A percentile compares a stretch with the other conserved stretches of the same genome.
phyloP scores from a whole-genome alignment of 2,113 vertebrate genomes.

The Sinocyclocheilus anshuiensis region DNA sequence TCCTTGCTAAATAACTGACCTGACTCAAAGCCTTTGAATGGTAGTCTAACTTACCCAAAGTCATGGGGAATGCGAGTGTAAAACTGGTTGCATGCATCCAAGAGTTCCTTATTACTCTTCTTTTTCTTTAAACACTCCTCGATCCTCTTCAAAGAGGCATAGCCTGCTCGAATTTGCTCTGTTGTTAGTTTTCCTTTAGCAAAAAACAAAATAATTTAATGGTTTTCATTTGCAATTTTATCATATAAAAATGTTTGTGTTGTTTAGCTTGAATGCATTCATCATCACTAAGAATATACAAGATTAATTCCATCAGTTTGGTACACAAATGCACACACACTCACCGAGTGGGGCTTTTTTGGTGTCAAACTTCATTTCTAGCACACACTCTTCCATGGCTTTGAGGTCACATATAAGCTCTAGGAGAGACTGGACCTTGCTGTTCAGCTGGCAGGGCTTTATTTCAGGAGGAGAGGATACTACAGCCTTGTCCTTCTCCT shows the following conservation, averaged over 20 bases:
- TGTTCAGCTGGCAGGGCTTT: slow-evolving; percentile 74
- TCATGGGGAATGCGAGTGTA: slow-evolving; percentile 92
- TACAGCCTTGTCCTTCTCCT: slow-evolving; percentile 53
- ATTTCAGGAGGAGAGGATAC: slow-evolving; percentile 52
- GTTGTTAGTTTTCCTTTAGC: slow-evolving; percentile 84
- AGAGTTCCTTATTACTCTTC: slow-evolving; percentile 66
- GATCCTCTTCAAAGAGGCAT: slow-evolving; percentile 81
- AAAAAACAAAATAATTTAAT: not conserved
- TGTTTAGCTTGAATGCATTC: not conserved
- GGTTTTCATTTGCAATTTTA: not conserved
- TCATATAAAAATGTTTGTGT: not conserved
- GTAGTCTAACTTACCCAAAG: slow-evolving; percentile 80
- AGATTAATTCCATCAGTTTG: not conserved
- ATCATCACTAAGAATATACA: not conserved
- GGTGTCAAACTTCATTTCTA: slow-evolving; percentile 93
- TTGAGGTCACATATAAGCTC: slow-evolving; percentile 86
- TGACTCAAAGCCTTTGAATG: not conserved
- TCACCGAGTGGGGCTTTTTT: slow-evolving; percentile 87
- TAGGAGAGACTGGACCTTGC: slow-evolving; percentile 81
- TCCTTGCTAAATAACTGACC: not conserved
- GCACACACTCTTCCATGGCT: slow-evolving; percentile 88
- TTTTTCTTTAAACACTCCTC: slow-evolving; percentile 82
- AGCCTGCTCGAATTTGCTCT: slow-evolving; percentile 86
- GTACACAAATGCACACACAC: slow-evolving; percentile 39
- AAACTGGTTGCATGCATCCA: slow-evolving; percentile 90